These are phyloP conservation scores for Pteronotus mesoamericanus DNA, from an alignment of 2,797 vertebrate genomes.

Conservation along the genomic window DNA sequence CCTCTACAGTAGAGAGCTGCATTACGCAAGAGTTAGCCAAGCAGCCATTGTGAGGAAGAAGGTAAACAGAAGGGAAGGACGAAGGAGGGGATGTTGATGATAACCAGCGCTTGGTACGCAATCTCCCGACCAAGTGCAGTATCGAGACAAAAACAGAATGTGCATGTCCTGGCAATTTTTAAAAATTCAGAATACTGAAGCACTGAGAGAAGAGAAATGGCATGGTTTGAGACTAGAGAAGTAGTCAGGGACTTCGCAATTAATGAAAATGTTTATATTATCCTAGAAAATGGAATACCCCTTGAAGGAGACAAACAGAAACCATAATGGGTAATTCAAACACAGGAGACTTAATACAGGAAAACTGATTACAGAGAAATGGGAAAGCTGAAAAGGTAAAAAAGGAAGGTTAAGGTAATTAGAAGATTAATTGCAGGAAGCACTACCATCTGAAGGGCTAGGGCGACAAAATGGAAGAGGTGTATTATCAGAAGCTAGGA, in stretches of 20 bases:
- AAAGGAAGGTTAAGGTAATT: not conserved
- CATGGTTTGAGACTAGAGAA: not conserved
- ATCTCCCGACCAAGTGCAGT: not conserved
- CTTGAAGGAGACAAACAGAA: not conserved
- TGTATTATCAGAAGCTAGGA: not conserved
- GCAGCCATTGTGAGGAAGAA: rapidly evolving
- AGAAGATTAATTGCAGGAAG: not conserved
- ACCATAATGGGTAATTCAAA: not conserved
- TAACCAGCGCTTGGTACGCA: not conserved
- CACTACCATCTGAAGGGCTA: not conserved
- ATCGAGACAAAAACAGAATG: not conserved
- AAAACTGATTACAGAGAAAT: not conserved
- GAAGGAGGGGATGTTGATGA: rapidly evolving
- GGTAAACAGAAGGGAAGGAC: not conserved
- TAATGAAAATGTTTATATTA: not conserved
- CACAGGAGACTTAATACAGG: not conserved
- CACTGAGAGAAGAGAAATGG: not conserved
- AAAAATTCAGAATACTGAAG: not conserved
- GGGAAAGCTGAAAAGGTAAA: not conserved
- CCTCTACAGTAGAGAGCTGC: not conserved
- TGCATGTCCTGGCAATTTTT: not conserved
- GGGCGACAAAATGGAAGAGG: not conserved
- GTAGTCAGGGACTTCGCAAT: not conserved
- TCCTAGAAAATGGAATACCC: constrained; percentile 5
- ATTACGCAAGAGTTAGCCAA: not conserved